Conservation (phyloP, 2,113 vertebrate genomes). For the Pteruthius melanotis region DNA sequence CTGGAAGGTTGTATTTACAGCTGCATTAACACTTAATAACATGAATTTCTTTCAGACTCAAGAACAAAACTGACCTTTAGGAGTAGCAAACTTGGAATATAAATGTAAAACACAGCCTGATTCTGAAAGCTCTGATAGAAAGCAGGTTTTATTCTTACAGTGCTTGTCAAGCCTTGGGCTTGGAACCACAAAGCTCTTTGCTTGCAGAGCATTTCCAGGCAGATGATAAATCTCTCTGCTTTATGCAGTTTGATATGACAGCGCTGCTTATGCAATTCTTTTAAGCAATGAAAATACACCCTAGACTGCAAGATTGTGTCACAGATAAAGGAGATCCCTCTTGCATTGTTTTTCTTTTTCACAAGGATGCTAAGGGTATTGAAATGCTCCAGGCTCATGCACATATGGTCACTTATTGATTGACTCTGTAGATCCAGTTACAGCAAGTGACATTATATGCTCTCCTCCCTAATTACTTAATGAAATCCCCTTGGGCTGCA, state of each 20-base stretch:
- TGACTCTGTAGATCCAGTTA: conserved; percentile 33
- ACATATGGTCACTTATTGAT: conserved; percentile 44
- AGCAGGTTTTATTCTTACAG: background rate
- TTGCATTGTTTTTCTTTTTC: background rate
- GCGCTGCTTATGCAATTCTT: background rate
- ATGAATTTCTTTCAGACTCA: conserved; percentile 17
- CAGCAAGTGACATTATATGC: conserved; percentile 20
- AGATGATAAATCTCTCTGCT: conserved; percentile 17
- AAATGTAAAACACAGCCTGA: background rate
- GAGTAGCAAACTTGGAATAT: background rate
- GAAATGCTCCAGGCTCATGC: background rate
- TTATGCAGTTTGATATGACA: background rate
- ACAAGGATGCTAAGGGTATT: background rate
- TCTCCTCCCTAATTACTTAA: conserved; percentile 62
- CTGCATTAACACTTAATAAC: conserved; percentile 52
- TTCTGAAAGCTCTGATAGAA: conserved; percentile 23
- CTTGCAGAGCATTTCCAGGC: conserved; percentile 3
- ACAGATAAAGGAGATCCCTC: background rate
- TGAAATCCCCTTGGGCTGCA: conserved; percentile 34
- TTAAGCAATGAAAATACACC: background rate
- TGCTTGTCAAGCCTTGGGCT: background rate
- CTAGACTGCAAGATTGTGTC: background rate
- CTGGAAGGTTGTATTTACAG: conserved; percentile 48
- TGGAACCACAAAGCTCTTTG: background rate
- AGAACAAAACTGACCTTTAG: conserved; percentile 27